A percentile compares a stretch with the other conserved stretches of the same genome.
Evolutionary conservation across 2,113 vertebrate species (phyloP).

Genomic region (Smithornis capensis): DNA sequence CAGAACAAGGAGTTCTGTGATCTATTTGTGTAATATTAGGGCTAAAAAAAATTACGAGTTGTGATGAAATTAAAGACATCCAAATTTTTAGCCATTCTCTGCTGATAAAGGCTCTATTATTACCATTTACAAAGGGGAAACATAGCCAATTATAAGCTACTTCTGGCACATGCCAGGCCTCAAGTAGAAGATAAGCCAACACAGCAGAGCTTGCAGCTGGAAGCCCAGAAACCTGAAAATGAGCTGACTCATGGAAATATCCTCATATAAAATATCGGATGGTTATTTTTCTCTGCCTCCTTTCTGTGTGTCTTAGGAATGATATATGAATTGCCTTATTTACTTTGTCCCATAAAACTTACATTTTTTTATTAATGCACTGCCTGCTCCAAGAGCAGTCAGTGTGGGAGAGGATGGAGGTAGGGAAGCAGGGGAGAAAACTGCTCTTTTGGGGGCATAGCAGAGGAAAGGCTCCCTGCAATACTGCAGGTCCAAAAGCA

Average conservation of each 20-base stretch:
- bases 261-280: constrained; percentile 7
- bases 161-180: constrained; percentile 56
- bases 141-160: constrained; percentile 59
- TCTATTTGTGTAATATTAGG: not conserved
- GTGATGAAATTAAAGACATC: constrained; percentile 61
- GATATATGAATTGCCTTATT: constrained; percentile 79
- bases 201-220: constrained; percentile 44
- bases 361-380: constrained; percentile 74
- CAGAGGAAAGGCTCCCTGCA: not conserved
- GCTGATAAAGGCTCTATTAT: constrained; percentile 59
- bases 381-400: constrained; percentile 42
- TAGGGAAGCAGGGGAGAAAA: not conserved
- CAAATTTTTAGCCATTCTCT: constrained; percentile 51
- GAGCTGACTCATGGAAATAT: constrained; percentile 77
- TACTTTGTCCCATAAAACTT: constrained; percentile 76
- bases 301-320: constrained; percentile 66
- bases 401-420: not conserved
- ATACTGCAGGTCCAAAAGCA: not conserved
- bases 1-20: not conserved
- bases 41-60: constrained; percentile 35
- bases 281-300: constrained; percentile 76
- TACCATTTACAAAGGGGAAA: constrained; percentile 49
- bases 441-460: not conserved
- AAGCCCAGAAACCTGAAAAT: constrained; percentile 50
- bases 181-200: constrained; percentile 45